Evolutionary conservation across 2,797 vertebrate species (phyloP).

Genomic region (Oreochromis mossambicus): DNA sequence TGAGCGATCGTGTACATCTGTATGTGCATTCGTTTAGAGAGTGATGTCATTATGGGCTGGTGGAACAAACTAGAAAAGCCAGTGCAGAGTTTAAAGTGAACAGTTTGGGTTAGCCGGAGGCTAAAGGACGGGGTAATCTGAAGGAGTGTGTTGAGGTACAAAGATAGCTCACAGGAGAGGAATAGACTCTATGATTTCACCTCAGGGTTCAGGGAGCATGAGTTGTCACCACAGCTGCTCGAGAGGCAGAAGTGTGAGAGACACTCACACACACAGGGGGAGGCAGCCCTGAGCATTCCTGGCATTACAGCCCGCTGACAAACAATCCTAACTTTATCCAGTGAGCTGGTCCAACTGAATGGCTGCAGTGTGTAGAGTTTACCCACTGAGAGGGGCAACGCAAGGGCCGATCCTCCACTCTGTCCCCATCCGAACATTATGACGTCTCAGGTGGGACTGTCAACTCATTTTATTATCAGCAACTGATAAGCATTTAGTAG

Average conservation of each 20-base stretch:
- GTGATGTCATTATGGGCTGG: slow-evolving; percentile 58
- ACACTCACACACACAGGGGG: slow-evolving; percentile 55
- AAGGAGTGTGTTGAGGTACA: slow-evolving; percentile 15
- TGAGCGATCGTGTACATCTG: not conserved
- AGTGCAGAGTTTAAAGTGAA: slow-evolving; percentile 13
- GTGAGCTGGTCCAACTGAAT: slow-evolving; percentile 72
- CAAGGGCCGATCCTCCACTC: slow-evolving; percentile 44
- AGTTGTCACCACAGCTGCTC: slow-evolving; percentile 29
- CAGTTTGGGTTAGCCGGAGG: not conserved
- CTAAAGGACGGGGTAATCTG: not conserved
- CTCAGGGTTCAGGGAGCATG: slow-evolving; percentile 42
- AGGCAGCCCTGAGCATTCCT: slow-evolving; percentile 75
- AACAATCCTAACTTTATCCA: slow-evolving; percentile 84
- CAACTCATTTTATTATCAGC: slow-evolving; percentile 11
- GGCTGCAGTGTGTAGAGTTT: slow-evolving; percentile 78
- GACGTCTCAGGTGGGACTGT: slow-evolving; percentile 28
- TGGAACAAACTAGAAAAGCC: slow-evolving; percentile 52
- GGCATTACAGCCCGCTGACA: slow-evolving; percentile 78
- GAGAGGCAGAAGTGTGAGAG: slow-evolving; percentile 50
- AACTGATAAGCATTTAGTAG: not conserved
- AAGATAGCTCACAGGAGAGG: slow-evolving; percentile 57
- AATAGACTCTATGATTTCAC: slow-evolving; percentile 65
- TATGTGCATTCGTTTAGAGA: slow-evolving; percentile 20
- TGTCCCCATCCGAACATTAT: slow-evolving; percentile 45
- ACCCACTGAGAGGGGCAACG: slow-evolving; percentile 55